Base-by-base conservation (phyloP, 2,888 invertebrate genomes). In the Apomyelois bistriatella region DNA sequence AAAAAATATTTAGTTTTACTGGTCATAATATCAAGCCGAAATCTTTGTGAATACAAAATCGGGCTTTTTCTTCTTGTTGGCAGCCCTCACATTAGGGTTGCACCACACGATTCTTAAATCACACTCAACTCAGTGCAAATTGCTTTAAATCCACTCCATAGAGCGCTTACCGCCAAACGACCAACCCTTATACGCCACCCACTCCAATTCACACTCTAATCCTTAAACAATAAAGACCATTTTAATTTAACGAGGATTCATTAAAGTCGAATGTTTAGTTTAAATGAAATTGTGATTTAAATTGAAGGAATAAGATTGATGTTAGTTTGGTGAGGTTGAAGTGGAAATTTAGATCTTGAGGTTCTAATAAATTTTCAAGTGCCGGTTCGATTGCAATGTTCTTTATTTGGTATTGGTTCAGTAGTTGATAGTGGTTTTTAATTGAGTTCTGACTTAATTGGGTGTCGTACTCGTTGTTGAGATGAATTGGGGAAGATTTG, bases 81-180 rank as follows among this genome's bases (percentile, higher is more conserved):
- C 56, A 61, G 35, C 60, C 58, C 60, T 61, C 43, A 56, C 57
- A 60, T 37, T 22, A 52, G 42, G 54, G 64, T 62, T 54, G 58
- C 58, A 54, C 61, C 62, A 55, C 65, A 59, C 66, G 66, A 68
- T 75, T 73, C 76, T 75, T 73, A 76, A 78, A 76, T 76, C 77
- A 73, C 81, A 76, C 82, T 82, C 76, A 60, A 72, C 70, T 66
- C 68, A 65, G 70, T 69, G 79, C 75, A 81, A 85, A 84, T 85
- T 82, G 79, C 85, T 83, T 79, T 79, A 83, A 84, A 85, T 85
- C 85, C 82, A 82, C 81, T 85, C 72, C 67, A 82, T 74, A 75
- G 75, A 82, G 75, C 74, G 71, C 63, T 72, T 68, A 62, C 75
- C 73, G 74, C 74, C 81, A 81, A 79, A 78, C 76, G 72, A 63